Evolutionary conservation across 1,140 invertebrate genomes (phyloP).

Genomic region (Aphelinus certus): DNA sequence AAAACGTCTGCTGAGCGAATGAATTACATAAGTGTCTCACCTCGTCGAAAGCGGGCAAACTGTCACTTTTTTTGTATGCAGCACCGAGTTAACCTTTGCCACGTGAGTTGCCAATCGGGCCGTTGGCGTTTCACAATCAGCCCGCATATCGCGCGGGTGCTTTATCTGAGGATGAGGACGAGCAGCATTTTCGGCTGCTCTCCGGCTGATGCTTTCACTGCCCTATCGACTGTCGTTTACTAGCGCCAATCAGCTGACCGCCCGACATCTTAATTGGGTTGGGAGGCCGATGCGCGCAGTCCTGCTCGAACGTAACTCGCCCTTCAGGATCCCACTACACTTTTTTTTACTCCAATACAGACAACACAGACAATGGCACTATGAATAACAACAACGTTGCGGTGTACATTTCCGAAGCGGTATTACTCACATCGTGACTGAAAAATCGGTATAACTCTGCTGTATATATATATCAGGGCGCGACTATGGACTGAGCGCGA

Average conservation of each 20-base stretch:
- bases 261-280: slow-evolving; percentile 10
- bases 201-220: not conserved
- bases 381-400: too few species aligned
- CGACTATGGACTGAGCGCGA: not conserved
- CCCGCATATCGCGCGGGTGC: slow-evolving; percentile 3
- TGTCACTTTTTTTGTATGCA: slow-evolving; percentile 16
- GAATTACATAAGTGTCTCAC: slow-evolving; percentile 31
- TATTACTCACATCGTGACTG: too few species aligned
- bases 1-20: slow-evolving; percentile 5
- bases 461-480: not conserved
- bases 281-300: not conserved
- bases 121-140: slow-evolving; percentile 9
- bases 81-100: slow-evolving; percentile 16
- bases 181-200: slow-evolving; percentile 1
- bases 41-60: not conserved
- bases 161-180: slow-evolving; percentile 10
- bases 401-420: too few species aligned
- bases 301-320: too few species aligned
- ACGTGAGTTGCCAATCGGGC: not conserved
- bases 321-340: too few species aligned
- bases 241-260: slow-evolving; percentile 14
- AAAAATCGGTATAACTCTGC: too few species aligned
- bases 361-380: too few species aligned
- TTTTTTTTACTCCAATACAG: too few species aligned
- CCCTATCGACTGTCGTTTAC: not conserved